Evolutionary conservation across 2,113 vertebrate species (phyloP), one percentile per base, ranked within the genome.

Genomic region (Maylandia zebra): DNA sequence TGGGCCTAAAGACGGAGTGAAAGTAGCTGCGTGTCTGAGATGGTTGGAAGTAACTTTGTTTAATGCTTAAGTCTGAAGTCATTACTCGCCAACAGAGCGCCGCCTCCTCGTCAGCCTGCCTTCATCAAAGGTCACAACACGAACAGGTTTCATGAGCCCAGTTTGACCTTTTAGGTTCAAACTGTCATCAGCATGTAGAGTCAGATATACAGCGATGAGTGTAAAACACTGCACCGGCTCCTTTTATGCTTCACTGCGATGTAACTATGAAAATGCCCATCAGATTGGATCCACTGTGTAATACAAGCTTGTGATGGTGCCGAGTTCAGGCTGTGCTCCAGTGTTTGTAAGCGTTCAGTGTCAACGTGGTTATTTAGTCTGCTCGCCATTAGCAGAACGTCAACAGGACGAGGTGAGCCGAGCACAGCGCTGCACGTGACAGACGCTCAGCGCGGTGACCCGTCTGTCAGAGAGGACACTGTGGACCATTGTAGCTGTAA

Each of bases 181-280:
- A 38, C 19, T 8, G 61, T 66, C 19, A n/a, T 36, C 61, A 66
- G 19, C 61, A 8, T 22, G 61, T 38, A n/a, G 61, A 66, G 34
- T 38, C 61, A 3, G 61, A 64, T 6, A 0, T 6, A 0, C 14
- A 17, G 16, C 56, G 2, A 1, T 0, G 32, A 64, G 59, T 64
- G 32, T 36, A 38, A 66, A 13, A 66, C 57, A 10, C 30, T 19
- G 59, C 4, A 11, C 32, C 3, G 61, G 34, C 61, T 66, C 4
- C 34, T 1, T 66, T 38, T 5, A 2, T 1, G 61, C 34, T 38
- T n/a, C 32, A 36, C 61, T 66, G 6, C 12, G 32, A 0, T 66
- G 61, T 1, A 2, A 38, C 1, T 66, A 36, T 66, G 30, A 32
- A 0, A 61, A 32, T 1, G 5, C n/a, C 52, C 52, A 22, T 61